phyloP scores from a whole-genome alignment of 2,113 vertebrate genomes.

The Tupaia tana region DNA sequence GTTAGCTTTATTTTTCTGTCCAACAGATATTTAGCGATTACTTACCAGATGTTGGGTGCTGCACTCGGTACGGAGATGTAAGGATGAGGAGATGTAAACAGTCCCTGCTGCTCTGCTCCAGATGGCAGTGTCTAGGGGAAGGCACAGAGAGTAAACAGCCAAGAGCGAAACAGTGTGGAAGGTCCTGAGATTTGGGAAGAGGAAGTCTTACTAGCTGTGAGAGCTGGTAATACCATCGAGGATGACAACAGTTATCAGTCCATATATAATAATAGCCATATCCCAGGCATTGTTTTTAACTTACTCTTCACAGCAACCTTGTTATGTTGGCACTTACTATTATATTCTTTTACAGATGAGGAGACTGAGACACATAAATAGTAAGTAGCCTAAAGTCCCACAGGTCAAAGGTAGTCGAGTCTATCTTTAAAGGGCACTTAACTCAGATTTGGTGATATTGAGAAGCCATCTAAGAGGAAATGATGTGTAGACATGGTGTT shows the following conservation, averaged over 20 bases:
- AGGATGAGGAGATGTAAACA: background rate
- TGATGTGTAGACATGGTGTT: background rate
- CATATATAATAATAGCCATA: background rate
- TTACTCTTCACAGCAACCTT: background rate
- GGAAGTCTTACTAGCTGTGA: background rate
- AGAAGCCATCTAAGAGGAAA: background rate
- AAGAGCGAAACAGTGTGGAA: background rate
- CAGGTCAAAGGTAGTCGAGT: background rate
- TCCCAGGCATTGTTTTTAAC: background rate
- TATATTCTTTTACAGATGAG: background rate
- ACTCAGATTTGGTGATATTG: background rate
- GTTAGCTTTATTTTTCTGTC: background rate
- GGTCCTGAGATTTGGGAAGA: background rate
- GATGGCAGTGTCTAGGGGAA: background rate
- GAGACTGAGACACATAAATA: background rate
- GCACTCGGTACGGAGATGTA: background rate
- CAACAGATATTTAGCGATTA: background rate
- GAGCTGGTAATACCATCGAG: background rate
- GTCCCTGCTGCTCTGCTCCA: background rate
- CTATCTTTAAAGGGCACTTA: background rate
- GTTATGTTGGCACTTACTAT: background rate
- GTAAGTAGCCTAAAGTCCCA: background rate
- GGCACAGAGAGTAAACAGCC: background rate
- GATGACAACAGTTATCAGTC: background rate
- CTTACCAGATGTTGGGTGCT: background rate